These are phyloP conservation scores for Crossaster papposus DNA, from an alignment of 53 echinoderm and acorn worm species.

Conservation along the genomic window DNA sequence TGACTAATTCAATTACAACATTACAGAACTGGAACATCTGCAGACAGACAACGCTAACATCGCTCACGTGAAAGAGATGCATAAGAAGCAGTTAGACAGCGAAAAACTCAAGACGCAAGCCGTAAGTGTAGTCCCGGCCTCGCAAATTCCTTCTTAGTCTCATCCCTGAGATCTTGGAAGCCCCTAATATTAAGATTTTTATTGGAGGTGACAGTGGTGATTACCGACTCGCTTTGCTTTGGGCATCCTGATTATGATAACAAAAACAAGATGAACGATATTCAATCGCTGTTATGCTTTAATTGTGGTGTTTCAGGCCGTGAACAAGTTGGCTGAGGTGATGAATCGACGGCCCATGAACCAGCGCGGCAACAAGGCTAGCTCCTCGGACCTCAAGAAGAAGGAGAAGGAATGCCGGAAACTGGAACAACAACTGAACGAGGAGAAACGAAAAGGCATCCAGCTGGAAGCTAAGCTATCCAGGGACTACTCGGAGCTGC, in stretches of 20 bases:
- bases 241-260: no score
- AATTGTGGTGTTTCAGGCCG: constrained; percentile 62
- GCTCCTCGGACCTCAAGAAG: constrained; percentile 71
- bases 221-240: no score
- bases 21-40: constrained; percentile 39
- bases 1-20: no score
- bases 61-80: constrained; percentile 58
- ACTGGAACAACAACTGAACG: constrained; percentile 82
- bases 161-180: not conserved
- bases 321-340: constrained; percentile 89
- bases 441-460: constrained; percentile 77
- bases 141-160: not conserved
- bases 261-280: no score
- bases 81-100: constrained; percentile 72
- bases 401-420: constrained; percentile 93
- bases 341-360: constrained; percentile 71
- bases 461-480: constrained; percentile 76
- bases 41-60: constrained; percentile 60
- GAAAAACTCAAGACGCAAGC: constrained; percentile 77
- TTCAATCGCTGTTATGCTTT: not conserved
- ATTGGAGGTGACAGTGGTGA: no score
- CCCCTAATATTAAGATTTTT: no score
- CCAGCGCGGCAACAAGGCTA: constrained; percentile 54
- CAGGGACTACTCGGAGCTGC: constrained; percentile 78
- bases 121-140: constrained; percentile 3